Evolutionary conservation across 2,888 invertebrate species (phyloP), one percentile per base, ranked within the genome.

Genomic region (Netelia inedita): DNA sequence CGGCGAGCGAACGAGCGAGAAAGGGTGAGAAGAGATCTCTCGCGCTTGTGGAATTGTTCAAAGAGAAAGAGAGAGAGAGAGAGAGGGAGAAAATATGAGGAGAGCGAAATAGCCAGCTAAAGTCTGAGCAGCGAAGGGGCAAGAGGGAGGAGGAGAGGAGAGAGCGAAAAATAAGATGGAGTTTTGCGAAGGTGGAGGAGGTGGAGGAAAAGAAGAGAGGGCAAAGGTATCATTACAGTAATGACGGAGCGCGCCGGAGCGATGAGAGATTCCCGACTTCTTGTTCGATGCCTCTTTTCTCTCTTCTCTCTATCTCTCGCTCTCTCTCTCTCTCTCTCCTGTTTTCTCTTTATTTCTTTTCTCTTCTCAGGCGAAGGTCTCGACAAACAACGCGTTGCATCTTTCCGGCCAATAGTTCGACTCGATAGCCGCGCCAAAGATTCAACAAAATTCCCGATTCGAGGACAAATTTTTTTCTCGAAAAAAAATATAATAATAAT

Each of bases 151-250:
- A 74, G 61, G 50, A 46, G 63, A 46, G 63, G 81, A 55, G 74
- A 57, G 81, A 2, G 65, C 59, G 69, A 68, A 66, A 75, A 79
- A 66, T 65, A 59, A 82, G 78, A 81, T 75, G 74, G 72, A 81
- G 55, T 55, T 16, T 55, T 55, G 82, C 69, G 83, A 63, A 81
- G 65, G 71, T 76, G 85, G 55, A 78, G 79, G 66, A 11, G 71
- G 76, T 68, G 73, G 55, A 63, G 71, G 76, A 72, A 80, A 85
- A 78, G 71, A 69, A 63, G 78, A 82, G 78, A 85, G 84, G 82
- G 86, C 83, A 85, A 89, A 89, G 92, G 91, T 92, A 92, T 92
- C 92, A 92, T 92, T 92, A 91, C 90, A 86, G 91, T 92, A 92
- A 92, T 92, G 91, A 92, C 88, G 91, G 90, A 90, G 90, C 87